A percentile compares a stretch with the other conserved stretches of the same genome.
These are phyloP conservation scores for Oreochromis spilurus DNA, from an alignment of 2,113 vertebrate genomes.

Conservation along the genomic window DNA sequence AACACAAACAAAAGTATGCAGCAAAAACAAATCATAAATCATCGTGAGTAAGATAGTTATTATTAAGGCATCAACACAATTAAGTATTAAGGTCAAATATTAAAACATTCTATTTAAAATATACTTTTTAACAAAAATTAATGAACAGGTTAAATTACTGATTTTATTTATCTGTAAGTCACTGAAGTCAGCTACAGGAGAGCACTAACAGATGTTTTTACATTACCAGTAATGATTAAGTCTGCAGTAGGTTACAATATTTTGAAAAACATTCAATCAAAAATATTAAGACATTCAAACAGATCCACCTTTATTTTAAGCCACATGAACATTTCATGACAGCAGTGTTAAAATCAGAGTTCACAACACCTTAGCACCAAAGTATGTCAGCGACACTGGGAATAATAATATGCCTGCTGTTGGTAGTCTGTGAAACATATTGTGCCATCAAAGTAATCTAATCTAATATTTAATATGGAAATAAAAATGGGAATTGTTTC, in stretches of 20 bases:
- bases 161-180: not conserved
- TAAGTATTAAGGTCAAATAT: not conserved
- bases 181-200: not conserved
- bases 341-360: not conserved
- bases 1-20: not conserved
- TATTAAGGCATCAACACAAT: not conserved
- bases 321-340: not conserved
- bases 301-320: not conserved
- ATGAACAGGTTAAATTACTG: not conserved
- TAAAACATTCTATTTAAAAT: not conserved
- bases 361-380: constrained; percentile 20
- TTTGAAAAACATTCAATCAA: not conserved
- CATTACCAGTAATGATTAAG: not conserved
- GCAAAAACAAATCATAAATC: not conserved
- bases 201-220: not conserved
- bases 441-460: rapidly evolving
- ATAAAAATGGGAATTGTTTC: not conserved
- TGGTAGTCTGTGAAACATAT: not conserved
- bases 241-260: not conserved
- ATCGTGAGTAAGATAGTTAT: not conserved
- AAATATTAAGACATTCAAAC: constrained; percentile 9
- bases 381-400: not conserved
- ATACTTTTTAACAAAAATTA: not conserved
- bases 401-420: not conserved
- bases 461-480: not conserved